A percentile compares a stretch with the other conserved stretches of the same genome.
These are phyloP conservation scores for Sebastes vulpes DNA, from an alignment of 2,797 vertebrate species.

Conservation along the genomic window DNA sequence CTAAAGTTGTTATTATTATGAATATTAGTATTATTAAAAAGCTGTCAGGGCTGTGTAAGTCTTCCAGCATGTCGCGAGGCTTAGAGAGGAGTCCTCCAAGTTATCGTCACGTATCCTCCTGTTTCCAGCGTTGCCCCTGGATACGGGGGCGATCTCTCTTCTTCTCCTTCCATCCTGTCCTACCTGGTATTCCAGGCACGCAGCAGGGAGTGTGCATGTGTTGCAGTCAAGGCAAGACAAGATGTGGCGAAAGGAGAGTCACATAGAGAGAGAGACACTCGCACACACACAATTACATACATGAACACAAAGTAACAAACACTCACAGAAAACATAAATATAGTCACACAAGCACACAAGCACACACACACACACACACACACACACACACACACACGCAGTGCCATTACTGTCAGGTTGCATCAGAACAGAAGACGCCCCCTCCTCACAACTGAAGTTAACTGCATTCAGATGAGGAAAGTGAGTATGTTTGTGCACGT, in stretches of 20 bases:
- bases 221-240: background rate
- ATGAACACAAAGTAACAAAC: background rate
- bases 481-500: background rate
- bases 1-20: too few species aligned
- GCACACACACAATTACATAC: background rate
- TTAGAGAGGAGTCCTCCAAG: background rate
- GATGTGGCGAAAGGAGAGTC: background rate
- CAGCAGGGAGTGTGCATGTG: background rate
- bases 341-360: background rate
- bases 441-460: background rate
- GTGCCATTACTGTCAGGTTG: conserved; percentile 7
- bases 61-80: conserved; percentile 18
- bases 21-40: background rate
- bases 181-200: conserved; percentile 63
- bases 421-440: conserved; percentile 1
- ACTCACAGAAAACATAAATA: background rate
- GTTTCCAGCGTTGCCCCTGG: conserved; percentile 72
- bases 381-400: background rate
- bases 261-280: background rate
- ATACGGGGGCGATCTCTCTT: conserved; percentile 39
- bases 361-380: background rate
- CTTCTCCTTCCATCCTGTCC: conserved; percentile 24
- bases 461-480: background rate
- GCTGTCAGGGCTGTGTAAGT: background rate
- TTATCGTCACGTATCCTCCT: conserved; percentile 21